phyloP scores from a whole-genome alignment of 1,140 invertebrate genomes.

The Eueides isabella region DNA sequence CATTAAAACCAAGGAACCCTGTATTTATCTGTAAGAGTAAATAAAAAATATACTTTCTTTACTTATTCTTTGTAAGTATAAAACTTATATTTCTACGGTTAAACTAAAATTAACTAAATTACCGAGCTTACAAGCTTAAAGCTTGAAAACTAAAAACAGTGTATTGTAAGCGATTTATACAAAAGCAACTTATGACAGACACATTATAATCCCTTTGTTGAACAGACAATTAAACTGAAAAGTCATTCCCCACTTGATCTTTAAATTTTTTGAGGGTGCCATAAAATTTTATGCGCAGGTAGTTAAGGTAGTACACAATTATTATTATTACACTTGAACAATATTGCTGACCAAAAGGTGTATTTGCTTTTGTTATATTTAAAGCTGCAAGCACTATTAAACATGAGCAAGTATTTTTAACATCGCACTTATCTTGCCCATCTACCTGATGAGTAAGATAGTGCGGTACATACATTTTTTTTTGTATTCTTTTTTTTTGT shows the following conservation, averaged over 20 bases:
- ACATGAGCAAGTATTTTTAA: background rate
- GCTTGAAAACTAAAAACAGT: background rate
- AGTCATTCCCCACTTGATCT: constrained; percentile 37
- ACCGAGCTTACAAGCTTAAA: background rate
- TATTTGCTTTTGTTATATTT: background rate
- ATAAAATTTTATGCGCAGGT: constrained; percentile 33
- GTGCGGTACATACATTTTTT: too few relatives aligned
- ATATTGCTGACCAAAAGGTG: background rate
- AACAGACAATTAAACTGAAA: constrained; percentile 39
- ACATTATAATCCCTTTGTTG: constrained; percentile 40
- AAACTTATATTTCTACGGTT: too few relatives aligned
- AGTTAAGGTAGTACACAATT: constrained; percentile 23
- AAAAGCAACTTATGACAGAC: constrained; percentile 30
- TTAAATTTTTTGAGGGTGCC: constrained; percentile 24
- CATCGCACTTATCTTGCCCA: too few relatives aligned
- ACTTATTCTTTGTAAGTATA: too few relatives aligned
- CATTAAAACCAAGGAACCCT: too few relatives aligned
- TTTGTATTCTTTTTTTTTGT: too few relatives aligned
- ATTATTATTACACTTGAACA: background rate
- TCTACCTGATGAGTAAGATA: too few relatives aligned
- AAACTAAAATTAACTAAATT: background rate
- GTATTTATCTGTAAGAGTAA: too few relatives aligned
- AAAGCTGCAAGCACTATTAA: background rate
- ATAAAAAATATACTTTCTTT: too few relatives aligned
- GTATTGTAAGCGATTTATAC: constrained; percentile 22